Percentiles rank a stretch among this genome's conserved stretches.
Evolutionary conservation across 2,888 invertebrate genomes (phyloP).

Genomic region (Esperia sulphurella): DNA sequence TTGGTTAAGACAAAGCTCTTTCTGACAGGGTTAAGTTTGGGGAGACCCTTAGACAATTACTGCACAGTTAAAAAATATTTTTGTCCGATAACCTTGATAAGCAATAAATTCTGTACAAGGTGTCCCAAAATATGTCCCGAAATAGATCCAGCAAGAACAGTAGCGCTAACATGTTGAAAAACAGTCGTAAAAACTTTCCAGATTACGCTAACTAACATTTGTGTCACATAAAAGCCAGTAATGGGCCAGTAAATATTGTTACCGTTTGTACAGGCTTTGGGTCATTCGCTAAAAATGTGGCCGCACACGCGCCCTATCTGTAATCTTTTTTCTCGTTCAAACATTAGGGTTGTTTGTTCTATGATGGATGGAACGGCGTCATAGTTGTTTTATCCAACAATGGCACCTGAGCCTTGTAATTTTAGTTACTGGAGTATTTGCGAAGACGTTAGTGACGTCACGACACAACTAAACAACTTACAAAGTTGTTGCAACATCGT

Average conservation of each 20-base stretch:
- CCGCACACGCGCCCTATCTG: constrained; percentile 9
- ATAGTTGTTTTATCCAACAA: background rate
- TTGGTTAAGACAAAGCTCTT: too few species aligned
- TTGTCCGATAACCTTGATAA: too few species aligned
- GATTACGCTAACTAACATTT: constrained; percentile 48
- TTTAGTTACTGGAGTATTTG: too few species aligned
- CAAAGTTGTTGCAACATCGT: too few species aligned
- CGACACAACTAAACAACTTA: too few species aligned
- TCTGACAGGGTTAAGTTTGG: too few species aligned
- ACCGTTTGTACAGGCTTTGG: constrained; percentile 30
- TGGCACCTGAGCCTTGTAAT: too few species aligned
- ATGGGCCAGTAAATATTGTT: constrained; percentile 46
- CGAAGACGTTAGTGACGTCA: too few species aligned
- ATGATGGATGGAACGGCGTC: background rate
- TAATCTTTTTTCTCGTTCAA: too few species aligned
- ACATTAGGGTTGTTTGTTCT: background rate
- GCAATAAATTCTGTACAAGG: background rate
- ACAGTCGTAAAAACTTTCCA: constrained; percentile 46
- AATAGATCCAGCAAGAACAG: background rate
- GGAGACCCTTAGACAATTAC: too few species aligned
- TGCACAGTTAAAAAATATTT: too few species aligned
- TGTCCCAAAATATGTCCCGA: too few species aligned
- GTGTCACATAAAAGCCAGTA: constrained; percentile 46
- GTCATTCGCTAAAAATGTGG: constrained; percentile 37
- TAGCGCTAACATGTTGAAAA: background rate